Conservation (phyloP, 2,888 invertebrate genomes). For the Eudasyphora cyanicolor region DNA sequence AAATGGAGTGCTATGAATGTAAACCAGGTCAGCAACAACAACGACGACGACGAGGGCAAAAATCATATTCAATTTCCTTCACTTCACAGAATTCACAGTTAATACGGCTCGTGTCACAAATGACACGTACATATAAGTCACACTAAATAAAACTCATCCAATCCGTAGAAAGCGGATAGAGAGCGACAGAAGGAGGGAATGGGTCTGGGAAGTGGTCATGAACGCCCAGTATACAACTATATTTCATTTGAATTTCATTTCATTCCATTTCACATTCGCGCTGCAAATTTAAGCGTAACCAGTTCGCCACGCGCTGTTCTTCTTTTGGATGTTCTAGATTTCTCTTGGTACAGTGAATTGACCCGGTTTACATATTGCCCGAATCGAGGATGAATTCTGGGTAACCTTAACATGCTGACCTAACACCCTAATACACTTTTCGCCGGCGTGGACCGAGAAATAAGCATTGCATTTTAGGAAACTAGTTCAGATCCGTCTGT, state of each 20-base stretch:
- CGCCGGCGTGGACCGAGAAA: neutral
- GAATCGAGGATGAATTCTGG: conserved; percentile 4
- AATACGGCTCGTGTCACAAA: conserved; percentile 20
- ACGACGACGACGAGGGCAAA: neutral
- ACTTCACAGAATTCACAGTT: conserved; percentile 28
- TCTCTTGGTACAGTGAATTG: conserved; percentile 37
- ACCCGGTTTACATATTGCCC: conserved; percentile 37
- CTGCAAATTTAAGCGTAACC: no score
- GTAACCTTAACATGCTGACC: conserved; percentile 63
- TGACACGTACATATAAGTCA: conserved; percentile 36
- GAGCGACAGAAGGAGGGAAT: neutral
- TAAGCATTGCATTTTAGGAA: neutral
- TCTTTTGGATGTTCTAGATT: conserved; percentile 26
- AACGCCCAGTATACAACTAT: neutral
- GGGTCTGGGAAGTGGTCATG: no score
- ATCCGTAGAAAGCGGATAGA: neutral
- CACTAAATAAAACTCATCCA: neutral
- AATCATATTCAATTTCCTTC: conserved; percentile 16
- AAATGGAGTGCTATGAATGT: conserved; percentile 20
- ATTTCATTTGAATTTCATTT: conserved; percentile 5
- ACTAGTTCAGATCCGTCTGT: conserved; percentile 4
- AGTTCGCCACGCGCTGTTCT: neutral
- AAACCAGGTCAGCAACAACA: conserved; percentile 51
- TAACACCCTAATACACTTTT: conserved; percentile 57
- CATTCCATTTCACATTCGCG: no score